Conservation (phyloP, 2,113 vertebrate species). For the Tachysurus vachellii region DNA sequence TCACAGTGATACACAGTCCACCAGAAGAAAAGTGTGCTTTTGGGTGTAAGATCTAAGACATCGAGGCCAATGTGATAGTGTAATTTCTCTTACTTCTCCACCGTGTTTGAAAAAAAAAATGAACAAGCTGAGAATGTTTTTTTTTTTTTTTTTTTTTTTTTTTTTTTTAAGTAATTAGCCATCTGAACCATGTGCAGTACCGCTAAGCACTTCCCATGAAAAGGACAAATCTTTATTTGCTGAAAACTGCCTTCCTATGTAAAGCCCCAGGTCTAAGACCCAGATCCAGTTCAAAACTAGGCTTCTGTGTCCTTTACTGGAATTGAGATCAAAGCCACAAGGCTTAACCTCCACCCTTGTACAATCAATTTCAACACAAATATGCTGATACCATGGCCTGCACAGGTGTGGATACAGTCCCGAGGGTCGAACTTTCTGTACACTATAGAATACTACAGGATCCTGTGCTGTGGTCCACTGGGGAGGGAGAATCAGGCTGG, state of each 20-base stretch:
- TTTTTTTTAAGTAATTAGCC: background rate
- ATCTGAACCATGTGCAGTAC: background rate
- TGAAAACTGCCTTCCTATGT: background rate
- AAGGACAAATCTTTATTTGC: background rate
- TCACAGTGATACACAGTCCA: background rate
- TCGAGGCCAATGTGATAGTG: background rate
- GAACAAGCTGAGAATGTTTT: background rate
- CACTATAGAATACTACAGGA: constrained; percentile 16
- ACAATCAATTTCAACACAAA: constrained; percentile 12
- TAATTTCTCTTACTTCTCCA: background rate
- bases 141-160: background rate
- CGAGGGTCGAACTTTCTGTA: constrained; percentile 5
- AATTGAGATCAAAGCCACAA: background rate
- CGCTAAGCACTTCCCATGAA: background rate
- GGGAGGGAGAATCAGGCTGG: constrained; percentile 10
- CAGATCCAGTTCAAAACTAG: background rate
- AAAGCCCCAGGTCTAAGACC: background rate
- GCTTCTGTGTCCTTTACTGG: background rate
- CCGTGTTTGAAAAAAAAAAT: background rate
- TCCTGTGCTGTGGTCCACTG: background rate
- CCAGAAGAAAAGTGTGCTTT: background rate
- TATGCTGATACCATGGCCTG: constrained; percentile 32
- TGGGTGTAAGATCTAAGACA: background rate
- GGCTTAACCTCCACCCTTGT: background rate
- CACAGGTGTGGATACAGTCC: constrained; percentile 28